Percentiles rank a stretch among this genome's conserved stretches.
phyloP scores from a whole-genome alignment of 2,113 vertebrate genomes.

The Spermophilus dauricus region DNA sequence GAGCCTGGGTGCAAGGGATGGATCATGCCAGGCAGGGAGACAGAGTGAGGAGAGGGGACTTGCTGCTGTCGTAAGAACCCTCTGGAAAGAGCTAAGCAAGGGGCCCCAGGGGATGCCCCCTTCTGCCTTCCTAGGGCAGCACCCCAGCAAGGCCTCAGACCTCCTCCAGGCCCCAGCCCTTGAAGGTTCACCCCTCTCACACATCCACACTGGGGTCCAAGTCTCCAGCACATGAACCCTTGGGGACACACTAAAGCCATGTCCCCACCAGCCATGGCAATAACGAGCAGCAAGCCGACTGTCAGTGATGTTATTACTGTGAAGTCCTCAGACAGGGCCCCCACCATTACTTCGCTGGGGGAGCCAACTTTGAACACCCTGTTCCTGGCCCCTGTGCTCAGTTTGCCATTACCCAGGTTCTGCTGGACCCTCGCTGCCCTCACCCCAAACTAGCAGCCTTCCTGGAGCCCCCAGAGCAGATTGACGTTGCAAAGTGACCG shows the following conservation, averaged over 20 bases:
- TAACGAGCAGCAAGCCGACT: neutral
- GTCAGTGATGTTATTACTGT: neutral
- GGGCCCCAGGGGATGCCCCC: too few species aligned
- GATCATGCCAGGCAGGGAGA: neutral
- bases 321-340: neutral
- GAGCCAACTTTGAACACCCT: neutral
- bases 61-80: neutral
- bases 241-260: too few species aligned
- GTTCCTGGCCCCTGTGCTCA: fast-evolving
- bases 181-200: neutral
- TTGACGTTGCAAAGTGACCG: too few species aligned
- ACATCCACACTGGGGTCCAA: neutral
- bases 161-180: too few species aligned
- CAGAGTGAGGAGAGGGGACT: neutral
- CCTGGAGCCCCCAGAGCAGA: neutral
- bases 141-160: neutral
- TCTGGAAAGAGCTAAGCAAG: neutral
- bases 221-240: neutral
- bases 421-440: neutral
- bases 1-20: neutral
- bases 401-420: neutral
- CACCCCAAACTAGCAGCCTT: too few species aligned
- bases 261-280: neutral
- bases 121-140: neutral
- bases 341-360: neutral